Conservation (phyloP, 2,797 vertebrate genomes). For the Tenualosa thibaudeaui region DNA sequence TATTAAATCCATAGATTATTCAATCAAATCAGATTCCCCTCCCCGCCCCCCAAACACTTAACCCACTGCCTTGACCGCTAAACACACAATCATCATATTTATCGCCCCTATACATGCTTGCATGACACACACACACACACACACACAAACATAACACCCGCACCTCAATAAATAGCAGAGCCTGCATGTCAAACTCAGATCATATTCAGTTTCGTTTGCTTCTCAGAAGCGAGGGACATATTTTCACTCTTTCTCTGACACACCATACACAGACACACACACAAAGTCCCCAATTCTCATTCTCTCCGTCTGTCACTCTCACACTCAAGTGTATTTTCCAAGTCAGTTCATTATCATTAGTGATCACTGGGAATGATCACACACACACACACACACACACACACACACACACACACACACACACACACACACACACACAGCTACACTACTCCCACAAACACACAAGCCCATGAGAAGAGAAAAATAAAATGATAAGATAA, state of each 20-base stretch:
- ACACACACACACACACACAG: neutral
- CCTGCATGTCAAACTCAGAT: neutral
- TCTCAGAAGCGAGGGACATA: neutral
- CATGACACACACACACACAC: neutral
- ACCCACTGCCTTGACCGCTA: conserved; percentile 55
- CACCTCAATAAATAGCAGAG: conserved; percentile 3
- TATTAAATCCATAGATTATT: conserved; percentile 82
- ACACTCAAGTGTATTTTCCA: neutral
- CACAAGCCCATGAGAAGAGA: neutral
- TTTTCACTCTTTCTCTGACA: neutral
- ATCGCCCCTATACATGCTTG: neutral
- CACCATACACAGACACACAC: neutral
- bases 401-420: neutral
- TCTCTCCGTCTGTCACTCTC: neutral
- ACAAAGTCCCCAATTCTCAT: neutral
- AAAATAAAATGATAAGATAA: neutral
- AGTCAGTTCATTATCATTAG: neutral
- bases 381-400: neutral
- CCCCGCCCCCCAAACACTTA: conserved; percentile 45
- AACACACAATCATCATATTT: conserved; percentile 25
- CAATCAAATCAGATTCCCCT: conserved; percentile 72
- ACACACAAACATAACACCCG: neutral
- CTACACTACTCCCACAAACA: neutral
- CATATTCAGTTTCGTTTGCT: neutral
- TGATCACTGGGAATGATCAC: neutral